These are phyloP conservation scores for Zaprionus kolodkinae DNA, from an alignment of 1,140 invertebrate genomes.

Conservation along the genomic window DNA sequence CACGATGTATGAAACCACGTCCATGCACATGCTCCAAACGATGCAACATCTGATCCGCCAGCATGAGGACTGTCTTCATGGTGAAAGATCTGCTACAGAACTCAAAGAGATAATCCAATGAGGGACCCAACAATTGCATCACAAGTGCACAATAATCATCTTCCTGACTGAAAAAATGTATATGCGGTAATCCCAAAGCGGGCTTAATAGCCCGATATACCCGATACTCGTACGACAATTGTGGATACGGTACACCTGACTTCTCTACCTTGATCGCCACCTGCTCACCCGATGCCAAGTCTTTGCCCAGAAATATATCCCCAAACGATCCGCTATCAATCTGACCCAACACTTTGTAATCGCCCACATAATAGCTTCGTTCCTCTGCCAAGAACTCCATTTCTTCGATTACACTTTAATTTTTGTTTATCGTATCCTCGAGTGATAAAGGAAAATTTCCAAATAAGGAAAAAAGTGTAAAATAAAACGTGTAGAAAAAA, in stretches of 20 bases:
- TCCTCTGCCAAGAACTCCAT: slow-evolving; percentile 1
- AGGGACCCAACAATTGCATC: slow-evolving; percentile 98
- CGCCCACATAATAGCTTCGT: slow-evolving; percentile 44
- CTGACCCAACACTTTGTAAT: slow-evolving; percentile 89
- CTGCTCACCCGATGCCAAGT: slow-evolving; percentile 97
- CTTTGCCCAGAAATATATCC: slow-evolving; percentile 98
- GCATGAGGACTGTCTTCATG: slow-evolving; percentile 98
- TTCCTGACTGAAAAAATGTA: slow-evolving; percentile 95
- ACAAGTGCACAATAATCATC: slow-evolving; percentile 97
- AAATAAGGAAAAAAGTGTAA: no score
- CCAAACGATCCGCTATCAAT: slow-evolving; percentile 98
- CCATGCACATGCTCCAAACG: slow-evolving; percentile 97
- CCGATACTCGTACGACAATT: slow-evolving; percentile 97
- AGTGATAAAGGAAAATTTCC: not conserved
- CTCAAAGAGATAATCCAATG: slow-evolving; percentile 97
- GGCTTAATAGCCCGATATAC: slow-evolving; percentile 95
- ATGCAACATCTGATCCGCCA: slow-evolving; percentile 96
- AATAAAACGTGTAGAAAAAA: no score
- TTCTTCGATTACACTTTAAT: not conserved
- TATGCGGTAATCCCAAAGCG: slow-evolving; percentile 96
- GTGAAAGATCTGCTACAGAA: slow-evolving; percentile 97
- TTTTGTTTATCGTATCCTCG: not conserved
- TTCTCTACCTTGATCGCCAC: slow-evolving; percentile 98
- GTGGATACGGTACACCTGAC: slow-evolving; percentile 94
- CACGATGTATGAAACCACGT: slow-evolving; percentile 97